phyloP scores from a whole-genome alignment of 1,140 invertebrate species.

The Diabrotica virgifera region DNA sequence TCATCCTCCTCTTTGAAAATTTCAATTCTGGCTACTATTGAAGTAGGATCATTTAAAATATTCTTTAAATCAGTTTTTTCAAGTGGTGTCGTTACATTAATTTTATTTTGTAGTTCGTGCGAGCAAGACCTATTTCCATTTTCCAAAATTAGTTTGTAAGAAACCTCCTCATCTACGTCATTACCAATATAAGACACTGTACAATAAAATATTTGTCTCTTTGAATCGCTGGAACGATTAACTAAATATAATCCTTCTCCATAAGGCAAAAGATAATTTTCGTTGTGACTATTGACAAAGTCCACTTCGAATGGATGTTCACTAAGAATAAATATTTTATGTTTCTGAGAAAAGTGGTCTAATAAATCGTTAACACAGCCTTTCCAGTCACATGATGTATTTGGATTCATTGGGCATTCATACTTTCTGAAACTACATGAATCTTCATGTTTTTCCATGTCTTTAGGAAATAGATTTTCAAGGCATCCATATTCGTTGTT shows the following conservation, averaged over 20 bases:
- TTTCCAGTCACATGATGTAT: conserved; percentile 17
- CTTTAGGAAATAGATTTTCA: conserved; percentile 17
- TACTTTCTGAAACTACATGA: conserved; percentile 17
- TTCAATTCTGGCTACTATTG: conserved; percentile 20
- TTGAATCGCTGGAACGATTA: conserved; percentile 14
- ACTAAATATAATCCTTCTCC: conserved; percentile 26
- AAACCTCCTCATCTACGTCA: conserved; percentile 9
- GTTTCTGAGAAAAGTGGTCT: conserved; percentile 24
- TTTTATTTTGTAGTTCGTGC: conserved; percentile 13
- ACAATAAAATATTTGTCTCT: conserved; percentile 20
- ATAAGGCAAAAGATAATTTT: conserved; percentile 26
- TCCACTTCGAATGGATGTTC: conserved; percentile 27
- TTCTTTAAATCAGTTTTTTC: conserved; percentile 1
- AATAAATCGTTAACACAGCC: conserved; percentile 15
- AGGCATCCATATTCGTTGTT: conserved; percentile 23
- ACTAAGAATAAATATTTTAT: conserved; percentile 21
- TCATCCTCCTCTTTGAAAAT: conserved; percentile 10
- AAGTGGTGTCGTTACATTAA: conserved; percentile 3
- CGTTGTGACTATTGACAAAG: conserved; percentile 27
- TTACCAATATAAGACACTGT: conserved; percentile 18
- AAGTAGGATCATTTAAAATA: conserved; percentile 21
- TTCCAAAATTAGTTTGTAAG: conserved; percentile 20
- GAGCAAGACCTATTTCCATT: conserved; percentile 11
- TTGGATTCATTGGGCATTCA: conserved; percentile 14
- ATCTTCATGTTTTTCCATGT: conserved; percentile 24